A percentile compares a stretch with the other conserved stretches of the same genome.
Conservation (phyloP, 2,113 vertebrate genomes). For the Channa argus region DNA sequence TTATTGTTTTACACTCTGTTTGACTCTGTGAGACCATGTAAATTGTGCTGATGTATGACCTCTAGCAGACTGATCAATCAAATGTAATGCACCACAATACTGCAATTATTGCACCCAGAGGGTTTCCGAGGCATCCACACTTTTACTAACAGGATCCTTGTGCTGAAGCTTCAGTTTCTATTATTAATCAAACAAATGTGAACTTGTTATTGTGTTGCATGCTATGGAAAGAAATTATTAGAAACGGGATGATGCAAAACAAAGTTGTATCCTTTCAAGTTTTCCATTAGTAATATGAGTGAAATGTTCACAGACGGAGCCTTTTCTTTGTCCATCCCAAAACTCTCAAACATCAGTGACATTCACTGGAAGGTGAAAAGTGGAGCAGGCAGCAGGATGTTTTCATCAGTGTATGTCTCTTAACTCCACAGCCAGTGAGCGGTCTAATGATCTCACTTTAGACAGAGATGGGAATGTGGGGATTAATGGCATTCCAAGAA, state of each 20-base stretch:
- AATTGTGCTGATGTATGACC: constrained; percentile 1
- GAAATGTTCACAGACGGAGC: not conserved
- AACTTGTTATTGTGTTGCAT: constrained; percentile 7
- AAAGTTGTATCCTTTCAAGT: not conserved
- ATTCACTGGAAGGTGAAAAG: constrained; percentile 17
- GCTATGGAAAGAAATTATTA: not conserved
- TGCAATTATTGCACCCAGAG: not conserved
- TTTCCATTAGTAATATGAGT: not conserved
- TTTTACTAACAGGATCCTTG: not conserved
- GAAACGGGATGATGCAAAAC: not conserved
- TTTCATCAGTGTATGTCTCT: constrained; percentile 71
- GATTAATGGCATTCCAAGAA: constrained; percentile 74
- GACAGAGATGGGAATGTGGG: constrained; percentile 66
- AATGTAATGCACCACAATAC: constrained; percentile 18
- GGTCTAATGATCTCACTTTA: constrained; percentile 83
- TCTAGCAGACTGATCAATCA: not conserved
- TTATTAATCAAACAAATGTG: not conserved
- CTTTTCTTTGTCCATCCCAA: constrained; percentile 1
- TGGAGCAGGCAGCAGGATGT: constrained; percentile 52
- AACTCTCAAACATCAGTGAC: constrained; percentile 74
- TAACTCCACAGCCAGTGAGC: constrained; percentile 50
- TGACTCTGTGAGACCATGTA: constrained; percentile 6
- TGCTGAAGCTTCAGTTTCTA: not conserved
- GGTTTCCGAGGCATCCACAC: not conserved
- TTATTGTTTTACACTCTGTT: not conserved